phyloP scores from a whole-genome alignment of 2,113 vertebrate species.

The Opisthocomus hoazin region DNA sequence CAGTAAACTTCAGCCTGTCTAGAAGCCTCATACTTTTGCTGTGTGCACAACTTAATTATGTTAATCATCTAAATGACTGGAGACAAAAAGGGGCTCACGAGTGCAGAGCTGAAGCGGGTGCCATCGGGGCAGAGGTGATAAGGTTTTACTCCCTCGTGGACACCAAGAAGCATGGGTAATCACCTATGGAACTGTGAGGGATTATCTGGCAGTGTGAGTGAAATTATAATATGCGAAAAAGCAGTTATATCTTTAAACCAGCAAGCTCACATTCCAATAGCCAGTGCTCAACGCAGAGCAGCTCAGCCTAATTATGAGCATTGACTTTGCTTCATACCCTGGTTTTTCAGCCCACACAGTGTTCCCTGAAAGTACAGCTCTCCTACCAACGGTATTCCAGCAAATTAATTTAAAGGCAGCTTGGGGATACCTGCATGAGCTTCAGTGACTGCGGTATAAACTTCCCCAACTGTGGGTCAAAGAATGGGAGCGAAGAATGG shows the following conservation, averaged over 20 bases:
- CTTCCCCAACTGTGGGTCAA: not conserved
- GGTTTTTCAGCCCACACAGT: conserved; percentile 4
- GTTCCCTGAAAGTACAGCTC: not conserved
- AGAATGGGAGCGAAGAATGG: not conserved
- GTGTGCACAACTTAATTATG: conserved; percentile 26
- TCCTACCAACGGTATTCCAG: not conserved
- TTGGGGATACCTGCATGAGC: not conserved
- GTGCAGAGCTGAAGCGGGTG: not conserved
- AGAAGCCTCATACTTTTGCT: not conserved
- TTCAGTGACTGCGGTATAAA: not conserved
- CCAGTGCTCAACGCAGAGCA: not conserved
- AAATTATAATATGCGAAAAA: conserved; percentile 3
- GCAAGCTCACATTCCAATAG: not conserved
- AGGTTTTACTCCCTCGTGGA: conserved; percentile 52
- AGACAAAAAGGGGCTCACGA: not conserved
- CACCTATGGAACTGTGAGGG: conserved; percentile 34
- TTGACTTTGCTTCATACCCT: conserved; percentile 2
- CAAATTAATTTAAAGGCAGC: conserved; percentile 46
- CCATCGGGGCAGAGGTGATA: conserved; percentile 36
- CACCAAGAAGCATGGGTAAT: conserved; percentile 27
- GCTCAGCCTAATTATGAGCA: conserved; percentile 3
- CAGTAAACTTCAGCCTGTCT: not conserved
- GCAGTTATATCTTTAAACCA: not conserved
- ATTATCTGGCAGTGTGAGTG: conserved; percentile 36
- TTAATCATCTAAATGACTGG: conserved; percentile 43